Evolutionary conservation across 2,113 vertebrate species (phyloP).

Genomic region (Mixornis gularis): DNA sequence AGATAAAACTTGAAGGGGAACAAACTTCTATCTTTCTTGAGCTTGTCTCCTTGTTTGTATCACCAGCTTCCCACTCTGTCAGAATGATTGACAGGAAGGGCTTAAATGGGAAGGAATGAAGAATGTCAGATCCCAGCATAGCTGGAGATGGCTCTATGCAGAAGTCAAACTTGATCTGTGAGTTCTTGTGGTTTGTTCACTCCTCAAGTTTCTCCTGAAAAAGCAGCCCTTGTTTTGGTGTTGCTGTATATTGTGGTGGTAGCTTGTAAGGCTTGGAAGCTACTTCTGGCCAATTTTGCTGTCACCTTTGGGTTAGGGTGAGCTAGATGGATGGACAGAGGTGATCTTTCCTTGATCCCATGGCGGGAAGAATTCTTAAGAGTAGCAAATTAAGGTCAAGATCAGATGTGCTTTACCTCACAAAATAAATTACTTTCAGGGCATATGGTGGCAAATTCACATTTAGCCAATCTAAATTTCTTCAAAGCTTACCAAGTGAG

Average conservation of each 20-base stretch:
- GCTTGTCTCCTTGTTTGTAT: conserved; percentile 4
- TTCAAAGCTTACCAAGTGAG: not conserved
- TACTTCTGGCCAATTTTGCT: not conserved
- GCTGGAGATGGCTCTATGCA: not conserved
- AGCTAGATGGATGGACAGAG: not conserved
- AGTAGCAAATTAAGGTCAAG: not conserved
- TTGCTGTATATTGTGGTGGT: not conserved
- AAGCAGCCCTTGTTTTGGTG: not conserved
- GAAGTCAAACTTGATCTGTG: not conserved
- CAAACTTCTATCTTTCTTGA: not conserved
- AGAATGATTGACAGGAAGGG: conserved; percentile 15
- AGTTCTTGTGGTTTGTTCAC: not conserved
- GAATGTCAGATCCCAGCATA: not conserved
- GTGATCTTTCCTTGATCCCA: not conserved
- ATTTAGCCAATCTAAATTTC: not conserved
- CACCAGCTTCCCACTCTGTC: conserved; percentile 30
- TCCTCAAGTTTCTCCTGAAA: not conserved
- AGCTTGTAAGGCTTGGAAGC: not conserved
- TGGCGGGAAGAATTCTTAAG: not conserved
- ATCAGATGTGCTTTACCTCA: not conserved
- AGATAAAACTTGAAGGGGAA: not conserved
- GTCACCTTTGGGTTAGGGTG: not conserved
- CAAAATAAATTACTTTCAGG: not conserved
- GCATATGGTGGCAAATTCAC: not conserved
- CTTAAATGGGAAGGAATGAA: not conserved